Evolutionary conservation across 2,113 vertebrate species (phyloP), one percentile per base, ranked within the genome.

Genomic region (Sylvicapra grimmia): DNA sequence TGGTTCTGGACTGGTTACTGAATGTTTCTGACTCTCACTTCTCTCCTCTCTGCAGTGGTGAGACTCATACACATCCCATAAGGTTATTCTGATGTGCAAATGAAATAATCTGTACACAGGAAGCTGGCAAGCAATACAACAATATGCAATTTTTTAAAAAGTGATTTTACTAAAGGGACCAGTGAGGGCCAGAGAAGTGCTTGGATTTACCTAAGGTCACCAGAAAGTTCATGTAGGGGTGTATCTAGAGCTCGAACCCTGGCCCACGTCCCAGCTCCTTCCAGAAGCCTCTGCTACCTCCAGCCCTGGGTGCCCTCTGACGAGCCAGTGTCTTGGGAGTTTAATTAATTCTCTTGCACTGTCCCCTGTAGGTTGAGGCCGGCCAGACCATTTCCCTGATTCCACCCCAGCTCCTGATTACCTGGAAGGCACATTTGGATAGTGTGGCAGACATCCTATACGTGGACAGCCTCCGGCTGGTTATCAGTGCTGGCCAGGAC

Each of bases 351-450:
- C 44, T 94, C n/a, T 56, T 96, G 54, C 79, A 49, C 85, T 94
- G 27, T 92, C 47, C 58, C 80, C 63, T 86, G 51, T 95, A 98
- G 98, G 90, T 96, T 51, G 83, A 89, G 72, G 61, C 61, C 6
- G 97, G 98, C 90, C 98, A 98, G 90, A 91, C 96, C 83, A 98
- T 98, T 94, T 97, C 79, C 47, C 91, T 98, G 77, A 63, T 96
- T 53, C 98, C 98, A 14, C 98, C 98, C 29, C 87, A 79, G n/a
- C 97, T 98, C 29, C 97, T 98, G 85, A 98, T 89, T 89, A 96
- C 98, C 79, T 98, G 98, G 98, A 96, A 91, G 29, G 97, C 98
- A 87, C 98, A 96, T 90, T 4, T 98, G 97, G 98, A 98, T 40
- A 98, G 96, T 31, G 2, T 97, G 19, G 75, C 89, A 75, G 98